phyloP scores from a whole-genome alignment of 2,797 vertebrate genomes.

The Ctenopoma kingsleyae region DNA sequence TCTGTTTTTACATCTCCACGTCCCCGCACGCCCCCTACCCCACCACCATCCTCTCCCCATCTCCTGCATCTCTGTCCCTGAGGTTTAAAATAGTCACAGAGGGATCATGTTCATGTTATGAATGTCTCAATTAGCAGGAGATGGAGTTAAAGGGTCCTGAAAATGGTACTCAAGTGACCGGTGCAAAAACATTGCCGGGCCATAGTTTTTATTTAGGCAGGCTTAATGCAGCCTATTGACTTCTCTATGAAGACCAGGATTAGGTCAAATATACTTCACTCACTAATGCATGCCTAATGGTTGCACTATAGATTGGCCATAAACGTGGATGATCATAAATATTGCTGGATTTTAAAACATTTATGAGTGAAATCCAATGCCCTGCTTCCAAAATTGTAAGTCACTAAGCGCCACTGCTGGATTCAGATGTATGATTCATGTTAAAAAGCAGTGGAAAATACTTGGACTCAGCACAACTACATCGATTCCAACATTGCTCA shows the following conservation, averaged over 20 bases:
- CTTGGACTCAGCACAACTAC: conserved; percentile 54
- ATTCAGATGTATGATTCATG: conserved; percentile 39
- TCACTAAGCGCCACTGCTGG: conserved; percentile 21
- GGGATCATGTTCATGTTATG: conserved; percentile 79
- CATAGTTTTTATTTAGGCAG: conserved; percentile 79
- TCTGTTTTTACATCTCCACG: conserved; percentile 20
- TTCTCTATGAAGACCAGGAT: conserved; percentile 76
- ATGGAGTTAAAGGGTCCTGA: conserved; percentile 58
- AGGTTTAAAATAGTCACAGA: conserved; percentile 74
- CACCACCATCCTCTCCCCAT: neutral
- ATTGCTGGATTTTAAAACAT: conserved; percentile 80
- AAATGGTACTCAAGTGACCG: conserved; percentile 78
- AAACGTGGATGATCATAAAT: conserved; percentile 80
- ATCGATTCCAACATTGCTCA: conserved; percentile 28
- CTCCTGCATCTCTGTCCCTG: conserved; percentile 41
- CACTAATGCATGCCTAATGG: conserved; percentile 85
- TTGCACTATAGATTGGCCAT: conserved; percentile 79
- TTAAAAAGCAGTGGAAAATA: conserved; percentile 48
- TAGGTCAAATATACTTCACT: conserved; percentile 80
- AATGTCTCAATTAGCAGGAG: conserved; percentile 79
- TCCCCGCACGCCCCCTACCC: conserved; percentile 2
- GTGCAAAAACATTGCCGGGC: conserved; percentile 61
- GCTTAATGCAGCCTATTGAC: conserved; percentile 81
- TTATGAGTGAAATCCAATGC: conserved; percentile 80
- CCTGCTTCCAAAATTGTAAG: conserved; percentile 56